Evolutionary conservation across 1,140 invertebrate genomes (phyloP).

Genomic region (Anoplolepis gracilipes): DNA sequence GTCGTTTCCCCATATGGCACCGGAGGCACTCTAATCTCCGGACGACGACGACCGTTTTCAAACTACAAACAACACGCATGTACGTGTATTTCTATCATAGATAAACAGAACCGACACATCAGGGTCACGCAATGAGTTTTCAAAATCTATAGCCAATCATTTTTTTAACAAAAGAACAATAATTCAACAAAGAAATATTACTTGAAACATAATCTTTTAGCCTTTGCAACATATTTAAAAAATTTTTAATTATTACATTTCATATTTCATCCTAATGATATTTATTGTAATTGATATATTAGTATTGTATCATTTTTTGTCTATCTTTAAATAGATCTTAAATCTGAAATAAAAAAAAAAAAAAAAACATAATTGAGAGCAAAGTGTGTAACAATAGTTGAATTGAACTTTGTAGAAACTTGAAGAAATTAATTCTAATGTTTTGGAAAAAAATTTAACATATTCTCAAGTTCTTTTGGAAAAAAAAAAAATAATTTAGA

Average conservation of each 20-base stretch:
- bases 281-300: not conserved
- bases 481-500: not conserved
- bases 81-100: not conserved
- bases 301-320: not conserved
- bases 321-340: too few relatives aligned
- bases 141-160: not conserved
- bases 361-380: too few relatives aligned
- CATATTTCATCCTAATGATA: not conserved
- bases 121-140: not conserved
- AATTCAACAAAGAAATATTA: not conserved
- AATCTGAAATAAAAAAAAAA: too few relatives aligned
- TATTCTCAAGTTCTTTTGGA: not conserved
- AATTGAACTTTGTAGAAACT: too few relatives aligned
- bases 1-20: conserved; percentile 47
- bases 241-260: not conserved
- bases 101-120: conserved; percentile 1
- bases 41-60: conserved; percentile 39
- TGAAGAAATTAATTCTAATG: too few relatives aligned
- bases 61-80: not conserved
- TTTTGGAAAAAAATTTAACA: too few relatives aligned
- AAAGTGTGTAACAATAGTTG: too few relatives aligned
- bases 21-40: conserved; percentile 53
- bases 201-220: too few relatives aligned
- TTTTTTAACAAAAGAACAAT: not conserved
- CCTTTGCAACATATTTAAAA: not conserved